phyloP scores from a whole-genome alignment of 2,113 vertebrate species.

The Pionites leucogaster region DNA sequence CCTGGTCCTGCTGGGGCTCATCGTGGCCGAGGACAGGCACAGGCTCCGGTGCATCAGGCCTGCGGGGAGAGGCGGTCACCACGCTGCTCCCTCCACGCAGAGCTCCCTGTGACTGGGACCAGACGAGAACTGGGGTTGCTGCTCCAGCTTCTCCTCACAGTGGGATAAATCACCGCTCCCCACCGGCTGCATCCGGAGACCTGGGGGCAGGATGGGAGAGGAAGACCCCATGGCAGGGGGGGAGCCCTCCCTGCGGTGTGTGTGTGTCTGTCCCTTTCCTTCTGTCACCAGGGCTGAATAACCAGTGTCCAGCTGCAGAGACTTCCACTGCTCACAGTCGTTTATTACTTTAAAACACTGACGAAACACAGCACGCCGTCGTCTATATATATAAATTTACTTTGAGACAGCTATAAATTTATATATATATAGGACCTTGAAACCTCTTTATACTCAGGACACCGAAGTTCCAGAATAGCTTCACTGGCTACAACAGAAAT shows the following conservation, averaged over 20 bases:
- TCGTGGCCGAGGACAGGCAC: neutral
- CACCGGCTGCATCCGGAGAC: neutral
- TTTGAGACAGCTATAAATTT: slow-evolving; percentile 30
- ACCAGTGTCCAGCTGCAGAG: neutral
- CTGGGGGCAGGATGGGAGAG: neutral
- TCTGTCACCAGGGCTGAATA: neutral
- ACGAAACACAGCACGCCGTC: slow-evolving; percentile 58
- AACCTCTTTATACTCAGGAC: slow-evolving; percentile 54
- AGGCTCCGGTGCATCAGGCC: neutral
- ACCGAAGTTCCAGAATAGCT: slow-evolving; percentile 55
- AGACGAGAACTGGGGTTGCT: rapidly evolving
- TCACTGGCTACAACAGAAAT: slow-evolving; percentile 57
- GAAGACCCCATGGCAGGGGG: neutral
- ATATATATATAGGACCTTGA: slow-evolving; percentile 57
- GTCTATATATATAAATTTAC: slow-evolving; percentile 62
- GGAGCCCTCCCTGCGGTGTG: neutral
- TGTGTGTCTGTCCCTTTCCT: neutral
- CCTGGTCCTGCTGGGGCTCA: neutral
- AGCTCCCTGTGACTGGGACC: neutral
- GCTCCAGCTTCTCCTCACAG: neutral
- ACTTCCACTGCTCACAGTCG: slow-evolving; percentile 53
- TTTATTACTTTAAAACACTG: slow-evolving; percentile 73
- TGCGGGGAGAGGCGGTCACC: no score
- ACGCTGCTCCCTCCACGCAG: neutral
- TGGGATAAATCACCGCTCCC: neutral